phyloP scores from a whole-genome alignment of 2,113 vertebrate genomes.

The Rhea americana region DNA sequence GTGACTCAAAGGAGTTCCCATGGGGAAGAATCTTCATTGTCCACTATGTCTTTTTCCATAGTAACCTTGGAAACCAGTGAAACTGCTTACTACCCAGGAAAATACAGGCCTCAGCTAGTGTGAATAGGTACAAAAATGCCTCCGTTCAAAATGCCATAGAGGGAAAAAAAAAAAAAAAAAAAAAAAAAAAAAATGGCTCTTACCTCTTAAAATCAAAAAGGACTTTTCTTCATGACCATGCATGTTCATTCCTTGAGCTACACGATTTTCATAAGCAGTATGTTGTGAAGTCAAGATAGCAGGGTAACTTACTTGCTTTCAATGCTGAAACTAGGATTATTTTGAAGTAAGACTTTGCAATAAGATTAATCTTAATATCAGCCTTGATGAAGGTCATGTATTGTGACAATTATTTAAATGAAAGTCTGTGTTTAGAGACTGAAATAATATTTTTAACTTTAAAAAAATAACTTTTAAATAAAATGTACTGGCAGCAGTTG shows the following conservation, averaged over 20 bases:
- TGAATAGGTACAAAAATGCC: background rate
- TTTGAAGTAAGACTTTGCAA: accelerated
- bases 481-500: background rate
- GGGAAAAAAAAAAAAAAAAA: background rate
- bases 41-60: background rate
- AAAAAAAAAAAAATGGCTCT: no score
- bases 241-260: background rate
- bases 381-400: background rate
- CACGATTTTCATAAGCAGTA: background rate
- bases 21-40: background rate
- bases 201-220: accelerated
- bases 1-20: background rate
- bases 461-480: background rate
- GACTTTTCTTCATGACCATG: background rate
- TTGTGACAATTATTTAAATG: background rate
- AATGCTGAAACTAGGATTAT: background rate
- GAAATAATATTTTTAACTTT: background rate
- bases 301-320: background rate
- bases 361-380: background rate
- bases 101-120: background rate
- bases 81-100: background rate
- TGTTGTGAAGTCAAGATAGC: background rate
- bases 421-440: background rate
- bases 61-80: background rate
- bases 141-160: background rate